A percentile compares a stretch with the other conserved stretches of the same genome.
phyloP scores from a whole-genome alignment of 1,140 invertebrate genomes.

The Zaprionus inermis region DNA sequence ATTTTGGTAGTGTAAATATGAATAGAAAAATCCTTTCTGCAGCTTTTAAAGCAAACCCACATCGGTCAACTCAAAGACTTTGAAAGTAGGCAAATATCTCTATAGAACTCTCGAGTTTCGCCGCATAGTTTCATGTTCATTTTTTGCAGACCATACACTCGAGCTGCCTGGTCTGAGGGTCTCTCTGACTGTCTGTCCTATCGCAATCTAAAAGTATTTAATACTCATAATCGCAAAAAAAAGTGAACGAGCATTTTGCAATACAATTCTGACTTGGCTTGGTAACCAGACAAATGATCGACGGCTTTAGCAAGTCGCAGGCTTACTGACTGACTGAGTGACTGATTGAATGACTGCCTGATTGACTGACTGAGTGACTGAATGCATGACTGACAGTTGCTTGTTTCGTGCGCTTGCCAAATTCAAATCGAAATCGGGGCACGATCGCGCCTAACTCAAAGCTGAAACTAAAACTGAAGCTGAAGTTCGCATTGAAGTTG shows the following conservation, averaged over 20 bases:
- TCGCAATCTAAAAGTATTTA: slow-evolving; percentile 16
- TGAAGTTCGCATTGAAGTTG: slow-evolving; percentile 12
- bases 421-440: slow-evolving; percentile 79
- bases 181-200: background rate
- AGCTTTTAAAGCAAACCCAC: background rate
- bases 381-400: slow-evolving; percentile 46
- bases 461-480: slow-evolving; percentile 20
- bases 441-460: slow-evolving; percentile 62
- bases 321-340: slow-evolving; percentile 24
- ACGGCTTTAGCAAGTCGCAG: background rate
- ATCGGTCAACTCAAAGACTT: background rate
- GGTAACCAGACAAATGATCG: slow-evolving; percentile 12
- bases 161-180: background rate
- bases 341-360: slow-evolving; percentile 19
- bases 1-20: no score
- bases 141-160: background rate
- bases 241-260: slow-evolving; percentile 55
- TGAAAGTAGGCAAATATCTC: background rate
- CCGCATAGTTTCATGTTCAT: background rate
- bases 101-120: background rate
- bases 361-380: slow-evolving; percentile 38
- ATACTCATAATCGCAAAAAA: slow-evolving; percentile 14
- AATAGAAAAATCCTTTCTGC: no score
- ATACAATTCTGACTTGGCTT: slow-evolving; percentile 64
- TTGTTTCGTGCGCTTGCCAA: slow-evolving; percentile 72